phyloP scores from a whole-genome alignment of 2,113 vertebrate genomes.

The Chloropsis cyanopogon region DNA sequence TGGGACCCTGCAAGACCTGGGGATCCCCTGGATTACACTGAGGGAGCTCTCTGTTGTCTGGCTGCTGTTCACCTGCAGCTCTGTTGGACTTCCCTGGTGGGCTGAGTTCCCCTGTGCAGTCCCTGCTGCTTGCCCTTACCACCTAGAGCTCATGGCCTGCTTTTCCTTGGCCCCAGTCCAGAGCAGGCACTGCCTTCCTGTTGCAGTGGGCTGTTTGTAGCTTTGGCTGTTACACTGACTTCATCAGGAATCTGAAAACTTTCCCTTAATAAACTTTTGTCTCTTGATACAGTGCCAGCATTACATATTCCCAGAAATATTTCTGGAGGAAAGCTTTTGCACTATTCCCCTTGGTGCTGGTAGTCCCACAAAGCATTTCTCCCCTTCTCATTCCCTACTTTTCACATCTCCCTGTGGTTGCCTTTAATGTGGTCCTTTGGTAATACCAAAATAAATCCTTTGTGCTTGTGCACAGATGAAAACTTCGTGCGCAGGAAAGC shows the following conservation, averaged over 20 bases:
- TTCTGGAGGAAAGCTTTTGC: constrained; percentile 3
- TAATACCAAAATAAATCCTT: constrained; percentile 34
- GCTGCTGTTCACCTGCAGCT: background rate
- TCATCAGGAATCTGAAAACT: background rate
- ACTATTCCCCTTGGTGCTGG: background rate
- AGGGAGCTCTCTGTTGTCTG: background rate
- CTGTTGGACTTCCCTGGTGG: background rate
- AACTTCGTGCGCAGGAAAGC: rapidly evolving
- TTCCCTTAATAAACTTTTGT: constrained; percentile 16
- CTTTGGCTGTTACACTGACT: background rate
- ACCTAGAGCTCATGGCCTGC: background rate
- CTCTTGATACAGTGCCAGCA: background rate
- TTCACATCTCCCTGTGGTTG: background rate
- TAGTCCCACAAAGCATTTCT: background rate
- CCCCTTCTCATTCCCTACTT: background rate
- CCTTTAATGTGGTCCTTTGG: background rate
- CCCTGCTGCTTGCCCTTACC: background rate
- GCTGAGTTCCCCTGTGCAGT: background rate
- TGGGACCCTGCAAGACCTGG: background rate
- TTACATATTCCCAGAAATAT: constrained; percentile 45
- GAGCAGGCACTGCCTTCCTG: background rate
- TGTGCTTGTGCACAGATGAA: background rate
- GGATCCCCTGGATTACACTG: background rate
- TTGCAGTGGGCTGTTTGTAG: background rate
- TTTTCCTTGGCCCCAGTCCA: background rate